Conservation (phyloP, 2,113 vertebrate genomes). For the Sporophila hypoxantha region DNA sequence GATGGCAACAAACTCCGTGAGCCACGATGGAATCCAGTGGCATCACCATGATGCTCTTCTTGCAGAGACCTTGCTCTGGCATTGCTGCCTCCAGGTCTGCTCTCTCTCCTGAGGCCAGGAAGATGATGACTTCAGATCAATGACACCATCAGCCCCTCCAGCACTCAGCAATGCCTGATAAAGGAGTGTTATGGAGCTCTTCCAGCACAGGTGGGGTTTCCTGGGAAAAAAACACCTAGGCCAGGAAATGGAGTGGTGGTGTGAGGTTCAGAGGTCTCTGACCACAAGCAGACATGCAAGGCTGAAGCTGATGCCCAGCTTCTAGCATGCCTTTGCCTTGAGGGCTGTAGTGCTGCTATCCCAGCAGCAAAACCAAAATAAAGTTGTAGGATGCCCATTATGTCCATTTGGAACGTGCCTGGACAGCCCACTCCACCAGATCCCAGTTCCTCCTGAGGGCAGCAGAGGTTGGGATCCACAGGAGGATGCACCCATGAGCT, state of each 20-base stretch:
- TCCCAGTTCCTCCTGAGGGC: neutral
- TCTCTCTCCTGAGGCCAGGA: neutral
- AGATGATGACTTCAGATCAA: neutral
- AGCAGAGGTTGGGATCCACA: neutral
- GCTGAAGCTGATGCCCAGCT: fast-evolving
- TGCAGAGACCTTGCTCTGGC: neutral
- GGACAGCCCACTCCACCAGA: neutral
- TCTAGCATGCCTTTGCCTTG: neutral
- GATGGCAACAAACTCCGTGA: fast-evolving
- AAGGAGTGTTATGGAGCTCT: neutral
- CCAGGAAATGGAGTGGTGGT: neutral
- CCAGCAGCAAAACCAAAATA: neutral
- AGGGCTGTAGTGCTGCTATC: neutral
- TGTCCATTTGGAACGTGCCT: no score
- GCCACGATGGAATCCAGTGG: fast-evolving
- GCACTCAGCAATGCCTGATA: fast-evolving
- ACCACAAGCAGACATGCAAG: neutral
- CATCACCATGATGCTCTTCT: neutral
- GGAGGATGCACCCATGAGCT: neutral
- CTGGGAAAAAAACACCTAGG: neutral
- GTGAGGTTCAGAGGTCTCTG: neutral
- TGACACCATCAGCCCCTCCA: fast-evolving
- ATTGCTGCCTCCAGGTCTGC: neutral
- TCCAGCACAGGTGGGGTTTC: neutral
- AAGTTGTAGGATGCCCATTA: neutral